phyloP scores from a whole-genome alignment of 2,888 invertebrate species.

The Tachystola acroxantha region DNA sequence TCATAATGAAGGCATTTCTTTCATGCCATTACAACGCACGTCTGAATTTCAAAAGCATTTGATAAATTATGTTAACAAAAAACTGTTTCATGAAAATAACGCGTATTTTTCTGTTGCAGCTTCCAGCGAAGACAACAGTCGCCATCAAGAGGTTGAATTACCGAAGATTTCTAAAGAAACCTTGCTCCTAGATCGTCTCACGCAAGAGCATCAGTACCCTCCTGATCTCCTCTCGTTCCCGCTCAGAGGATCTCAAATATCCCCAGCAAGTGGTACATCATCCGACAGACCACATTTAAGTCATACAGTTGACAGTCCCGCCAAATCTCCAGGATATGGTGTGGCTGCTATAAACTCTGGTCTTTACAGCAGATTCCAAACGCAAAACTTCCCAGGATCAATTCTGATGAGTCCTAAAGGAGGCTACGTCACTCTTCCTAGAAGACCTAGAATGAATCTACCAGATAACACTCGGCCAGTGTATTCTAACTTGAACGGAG shows the following conservation, averaged over 20 bases:
- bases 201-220: constrained; percentile 81
- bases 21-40: constrained; percentile 2
- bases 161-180: constrained; percentile 72
- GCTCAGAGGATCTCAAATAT: constrained; percentile 60
- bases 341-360: constrained; percentile 43
- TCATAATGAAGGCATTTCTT: background rate
- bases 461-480: constrained; percentile 64
- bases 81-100: too few species aligned
- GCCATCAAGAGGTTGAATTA: constrained; percentile 78
- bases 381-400: constrained; percentile 77
- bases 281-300: constrained; percentile 20
- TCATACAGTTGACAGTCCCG: constrained; percentile 42
- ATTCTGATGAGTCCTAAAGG: constrained; percentile 82
- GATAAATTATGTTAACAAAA: too few species aligned
- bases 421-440: constrained; percentile 92
- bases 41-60: constrained; percentile 3
- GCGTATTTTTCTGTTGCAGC: constrained; percentile 59
- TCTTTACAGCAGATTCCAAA: constrained; percentile 73
- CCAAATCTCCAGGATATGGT: constrained; percentile 59
- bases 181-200: constrained; percentile 57
- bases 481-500: constrained; percentile 62
- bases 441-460: constrained; percentile 86
- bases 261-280: constrained; percentile 64
- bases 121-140: constrained; percentile 80
- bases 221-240: constrained; percentile 91